Conservation (phyloP, 2,888 invertebrate genomes). For the Colostygia pectinataria region DNA sequence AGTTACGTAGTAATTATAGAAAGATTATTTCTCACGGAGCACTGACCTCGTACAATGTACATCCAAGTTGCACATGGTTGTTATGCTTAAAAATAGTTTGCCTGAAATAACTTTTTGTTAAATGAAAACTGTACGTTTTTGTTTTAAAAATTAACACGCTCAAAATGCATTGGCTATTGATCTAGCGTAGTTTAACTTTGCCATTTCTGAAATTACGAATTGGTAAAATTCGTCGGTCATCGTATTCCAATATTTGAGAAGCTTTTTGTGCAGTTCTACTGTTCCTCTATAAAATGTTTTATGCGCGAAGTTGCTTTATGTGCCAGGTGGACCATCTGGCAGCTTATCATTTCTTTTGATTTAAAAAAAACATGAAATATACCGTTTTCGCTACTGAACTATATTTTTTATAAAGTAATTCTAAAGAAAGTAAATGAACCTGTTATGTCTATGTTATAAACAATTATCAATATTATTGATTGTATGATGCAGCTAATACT, state of each 20-base stretch:
- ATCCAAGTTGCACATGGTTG: constrained; percentile 12
- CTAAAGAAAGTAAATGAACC: too few relatives aligned
- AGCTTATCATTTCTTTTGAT: constrained; percentile 11
- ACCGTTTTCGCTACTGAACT: neutral
- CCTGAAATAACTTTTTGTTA: constrained; percentile 1
- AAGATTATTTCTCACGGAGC: constrained; percentile 28
- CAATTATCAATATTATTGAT: too few relatives aligned
- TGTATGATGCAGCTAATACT: too few relatives aligned
- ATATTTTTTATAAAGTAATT: too few relatives aligned
- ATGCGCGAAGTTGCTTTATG: constrained; percentile 18
- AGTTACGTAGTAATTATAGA: constrained; percentile 20
- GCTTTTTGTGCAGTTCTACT: constrained; percentile 15
- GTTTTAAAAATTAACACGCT: neutral
- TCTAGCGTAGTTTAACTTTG: neutral
- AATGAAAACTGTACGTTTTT: constrained; percentile 1
- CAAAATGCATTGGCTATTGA: too few relatives aligned
- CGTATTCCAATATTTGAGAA: constrained; percentile 8
- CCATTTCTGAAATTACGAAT: neutral
- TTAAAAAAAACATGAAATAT: neutral
- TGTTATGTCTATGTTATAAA: too few relatives aligned
- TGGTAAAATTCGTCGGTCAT: neutral
- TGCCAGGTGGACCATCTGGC: constrained; percentile 18
- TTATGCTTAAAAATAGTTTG: constrained; percentile 7
- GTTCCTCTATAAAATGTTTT: constrained; percentile 21
- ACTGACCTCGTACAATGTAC: constrained; percentile 28